Conservation (phyloP, 2,888 invertebrate species). For the Pristionchus japonicus region DNA sequence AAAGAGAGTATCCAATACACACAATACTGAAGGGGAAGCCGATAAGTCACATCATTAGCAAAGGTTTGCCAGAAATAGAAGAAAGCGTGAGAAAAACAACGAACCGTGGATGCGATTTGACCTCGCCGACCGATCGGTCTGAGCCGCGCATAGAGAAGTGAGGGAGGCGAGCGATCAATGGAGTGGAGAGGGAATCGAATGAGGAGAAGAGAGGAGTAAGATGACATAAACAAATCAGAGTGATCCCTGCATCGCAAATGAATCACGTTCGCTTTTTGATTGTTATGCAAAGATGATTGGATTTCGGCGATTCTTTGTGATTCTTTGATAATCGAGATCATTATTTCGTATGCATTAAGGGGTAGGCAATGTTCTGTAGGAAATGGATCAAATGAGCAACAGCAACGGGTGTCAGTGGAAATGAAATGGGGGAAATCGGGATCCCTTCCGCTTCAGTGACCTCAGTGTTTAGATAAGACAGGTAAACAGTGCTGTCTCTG, state of each 20-base stretch:
- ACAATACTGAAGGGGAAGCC: too few relatives aligned
- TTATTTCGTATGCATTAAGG: too few relatives aligned
- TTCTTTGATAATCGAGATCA: too few relatives aligned
- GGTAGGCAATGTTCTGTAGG: too few relatives aligned
- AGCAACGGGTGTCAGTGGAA: too few relatives aligned
- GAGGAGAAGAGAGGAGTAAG: not conserved
- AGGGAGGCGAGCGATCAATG: not conserved
- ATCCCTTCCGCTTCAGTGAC: not conserved
- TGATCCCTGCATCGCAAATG: not conserved
- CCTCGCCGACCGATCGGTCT: not conserved
- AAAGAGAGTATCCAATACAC: too few relatives aligned
- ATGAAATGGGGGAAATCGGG: too few relatives aligned
- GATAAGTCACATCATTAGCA: too few relatives aligned
- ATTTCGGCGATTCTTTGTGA: too few relatives aligned
- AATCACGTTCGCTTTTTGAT: not conserved
- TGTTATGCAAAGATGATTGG: not conserved
- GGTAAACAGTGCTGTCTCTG: not conserved
- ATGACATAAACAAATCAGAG: slow-evolving; percentile 25
- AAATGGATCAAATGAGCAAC: too few relatives aligned
- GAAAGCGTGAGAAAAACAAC: not conserved
- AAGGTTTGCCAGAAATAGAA: not conserved
- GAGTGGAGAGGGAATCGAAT: not conserved
- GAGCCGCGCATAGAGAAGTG: not conserved
- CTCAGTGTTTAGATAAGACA: not conserved
- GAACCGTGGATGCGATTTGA: slow-evolving; percentile 28